Conservation (phyloP, 2,888 invertebrate species). For the Watsonalla binaria region DNA sequence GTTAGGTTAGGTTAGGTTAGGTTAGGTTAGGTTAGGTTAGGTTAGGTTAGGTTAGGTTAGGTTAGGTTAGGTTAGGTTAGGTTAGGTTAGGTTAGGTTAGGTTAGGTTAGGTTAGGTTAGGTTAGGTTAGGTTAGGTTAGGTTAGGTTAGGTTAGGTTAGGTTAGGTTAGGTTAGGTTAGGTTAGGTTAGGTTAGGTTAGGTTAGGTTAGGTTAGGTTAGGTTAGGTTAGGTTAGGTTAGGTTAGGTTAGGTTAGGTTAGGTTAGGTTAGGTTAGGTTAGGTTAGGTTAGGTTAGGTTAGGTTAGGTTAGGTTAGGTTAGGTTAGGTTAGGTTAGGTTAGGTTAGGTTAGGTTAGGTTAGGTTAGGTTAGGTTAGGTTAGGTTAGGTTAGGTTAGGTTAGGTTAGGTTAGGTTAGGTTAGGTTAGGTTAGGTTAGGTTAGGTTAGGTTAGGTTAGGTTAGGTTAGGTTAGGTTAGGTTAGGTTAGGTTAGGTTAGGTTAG, state of each 20-base stretch:
- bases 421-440: constrained; percentile 10
- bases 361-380: constrained; percentile 10
- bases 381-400: constrained; percentile 10
- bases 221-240: constrained; percentile 7
- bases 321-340: constrained; percentile 10
- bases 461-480: constrained; percentile 11
- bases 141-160: constrained; percentile 4
- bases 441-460: constrained; percentile 10
- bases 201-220: constrained; percentile 7
- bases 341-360: constrained; percentile 9
- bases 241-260: constrained; percentile 6
- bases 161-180: constrained; percentile 3
- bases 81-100: constrained; percentile 9
- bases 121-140: constrained; percentile 1
- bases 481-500: constrained; percentile 11
- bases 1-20: constrained; percentile 6
- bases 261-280: constrained; percentile 10
- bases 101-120: not conserved
- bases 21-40: constrained; percentile 9
- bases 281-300: constrained; percentile 14
- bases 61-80: constrained; percentile 11
- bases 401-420: constrained; percentile 10
- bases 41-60: constrained; percentile 11
- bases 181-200: constrained; percentile 4
- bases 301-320: constrained; percentile 9